These are phyloP conservation scores for Malurus cyaneus DNA, from an alignment of 2,113 vertebrate species.

Conservation along the genomic window DNA sequence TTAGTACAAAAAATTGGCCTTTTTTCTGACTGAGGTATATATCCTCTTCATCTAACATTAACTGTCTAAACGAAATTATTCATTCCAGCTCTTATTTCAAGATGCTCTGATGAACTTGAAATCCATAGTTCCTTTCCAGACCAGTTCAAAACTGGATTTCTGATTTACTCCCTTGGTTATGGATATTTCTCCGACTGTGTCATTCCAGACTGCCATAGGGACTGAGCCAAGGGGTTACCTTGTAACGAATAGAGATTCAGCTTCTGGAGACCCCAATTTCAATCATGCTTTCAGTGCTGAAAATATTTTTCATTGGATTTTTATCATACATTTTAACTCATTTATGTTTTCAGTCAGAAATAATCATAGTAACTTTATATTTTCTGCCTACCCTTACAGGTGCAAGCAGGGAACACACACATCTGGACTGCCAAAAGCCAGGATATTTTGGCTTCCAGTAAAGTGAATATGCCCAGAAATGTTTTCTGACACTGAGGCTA, in stretches of 20 bases:
- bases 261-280: neutral
- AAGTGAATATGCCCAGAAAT: neutral
- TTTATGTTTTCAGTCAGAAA: neutral
- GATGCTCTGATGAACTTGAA: neutral
- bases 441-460: neutral
- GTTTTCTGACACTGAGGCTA: neutral
- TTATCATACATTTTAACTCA: accelerated
- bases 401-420: neutral
- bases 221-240: neutral
- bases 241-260: neutral
- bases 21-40: neutral
- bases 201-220: neutral
- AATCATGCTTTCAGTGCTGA: neutral
- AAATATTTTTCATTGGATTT: neutral
- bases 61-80: neutral
- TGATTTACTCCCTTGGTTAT: neutral
- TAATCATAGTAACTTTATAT: neutral
- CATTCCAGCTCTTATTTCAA: neutral
- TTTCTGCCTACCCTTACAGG: neutral
- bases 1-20: neutral
- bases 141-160: neutral
- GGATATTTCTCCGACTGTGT: neutral
- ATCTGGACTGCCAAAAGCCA: neutral
- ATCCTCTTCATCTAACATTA: neutral
- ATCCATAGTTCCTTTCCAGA: neutral